Evolutionary conservation across 2,797 vertebrate species (phyloP).

Genomic region (Onychomys arenicola): DNA sequence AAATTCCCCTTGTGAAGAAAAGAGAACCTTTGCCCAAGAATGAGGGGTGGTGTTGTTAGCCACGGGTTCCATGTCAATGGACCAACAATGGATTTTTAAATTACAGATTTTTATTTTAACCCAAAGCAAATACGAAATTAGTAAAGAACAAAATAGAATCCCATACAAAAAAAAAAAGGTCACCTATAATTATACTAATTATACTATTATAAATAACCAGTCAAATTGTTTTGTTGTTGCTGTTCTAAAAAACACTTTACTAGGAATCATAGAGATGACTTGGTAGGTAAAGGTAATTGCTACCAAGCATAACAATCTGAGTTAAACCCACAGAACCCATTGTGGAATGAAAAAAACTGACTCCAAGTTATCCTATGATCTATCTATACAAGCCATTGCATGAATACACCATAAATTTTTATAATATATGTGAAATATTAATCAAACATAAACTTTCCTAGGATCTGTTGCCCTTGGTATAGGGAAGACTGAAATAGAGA

Average conservation of each 20-base stretch:
- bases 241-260: neutral
- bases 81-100: neutral
- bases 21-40: neutral
- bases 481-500: neutral
- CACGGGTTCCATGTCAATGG: neutral
- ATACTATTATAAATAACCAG: neutral
- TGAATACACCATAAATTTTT: neutral
- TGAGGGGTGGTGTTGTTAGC: too few relatives aligned
- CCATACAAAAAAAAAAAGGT: neutral
- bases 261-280: neutral
- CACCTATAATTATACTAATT: neutral
- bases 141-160: neutral
- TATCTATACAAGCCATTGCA: too few relatives aligned
- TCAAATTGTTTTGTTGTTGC: neutral
- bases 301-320: neutral
- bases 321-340: too few relatives aligned
- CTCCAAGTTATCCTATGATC: neutral
- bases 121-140: neutral
- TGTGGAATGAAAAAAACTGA: neutral
- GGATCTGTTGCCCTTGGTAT: neutral
- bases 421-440: neutral
- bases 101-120: neutral
- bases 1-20: neutral
- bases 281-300: neutral
- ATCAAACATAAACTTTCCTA: neutral